Conservation (phyloP, 64 coral and sea anemone species). For the Hydrozoanthus tunicans region DNA sequence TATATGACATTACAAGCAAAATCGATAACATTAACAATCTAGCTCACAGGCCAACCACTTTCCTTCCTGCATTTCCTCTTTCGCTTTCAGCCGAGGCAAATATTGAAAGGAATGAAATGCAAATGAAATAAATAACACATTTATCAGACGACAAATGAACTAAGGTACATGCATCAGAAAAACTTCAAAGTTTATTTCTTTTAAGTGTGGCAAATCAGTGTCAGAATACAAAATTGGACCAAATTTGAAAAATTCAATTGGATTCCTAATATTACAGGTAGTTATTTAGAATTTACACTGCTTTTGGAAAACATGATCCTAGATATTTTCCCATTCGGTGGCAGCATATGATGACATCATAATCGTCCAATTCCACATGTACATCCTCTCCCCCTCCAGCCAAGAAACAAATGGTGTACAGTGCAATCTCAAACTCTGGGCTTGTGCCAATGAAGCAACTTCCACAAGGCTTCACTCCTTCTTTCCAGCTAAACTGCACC, state of each 20-base stretch:
- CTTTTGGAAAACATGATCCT: slow-evolving; percentile 59
- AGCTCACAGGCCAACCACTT: no score
- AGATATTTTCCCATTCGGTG: slow-evolving; percentile 58
- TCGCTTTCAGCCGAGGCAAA: no score
- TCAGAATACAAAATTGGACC: neutral
- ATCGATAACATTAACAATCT: no score
- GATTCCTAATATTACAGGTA: no score
- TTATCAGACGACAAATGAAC: no score
- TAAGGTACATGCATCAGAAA: no score
- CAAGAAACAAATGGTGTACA: slow-evolving; percentile 96
- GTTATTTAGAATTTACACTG: neutral
- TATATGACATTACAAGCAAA: no score
- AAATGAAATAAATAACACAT: no score
- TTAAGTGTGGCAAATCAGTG: no score
- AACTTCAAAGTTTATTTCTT: no score
- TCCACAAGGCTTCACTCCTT: slow-evolving; percentile 84
- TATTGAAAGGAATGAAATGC: no score
- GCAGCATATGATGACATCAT: slow-evolving; percentile 76
- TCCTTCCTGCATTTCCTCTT: no score
- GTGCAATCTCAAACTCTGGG: slow-evolving; percentile 94
- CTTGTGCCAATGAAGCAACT: slow-evolving; percentile 97
- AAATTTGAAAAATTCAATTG: neutral
- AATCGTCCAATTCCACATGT: slow-evolving; percentile 81
- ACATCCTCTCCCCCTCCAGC: slow-evolving; percentile 76
- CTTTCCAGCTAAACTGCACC: slow-evolving; percentile 94